A percentile compares a stretch with the other conserved stretches of the same genome.
Conservation (phyloP, 1,140 invertebrate species). For the Drosophila saltans region DNA sequence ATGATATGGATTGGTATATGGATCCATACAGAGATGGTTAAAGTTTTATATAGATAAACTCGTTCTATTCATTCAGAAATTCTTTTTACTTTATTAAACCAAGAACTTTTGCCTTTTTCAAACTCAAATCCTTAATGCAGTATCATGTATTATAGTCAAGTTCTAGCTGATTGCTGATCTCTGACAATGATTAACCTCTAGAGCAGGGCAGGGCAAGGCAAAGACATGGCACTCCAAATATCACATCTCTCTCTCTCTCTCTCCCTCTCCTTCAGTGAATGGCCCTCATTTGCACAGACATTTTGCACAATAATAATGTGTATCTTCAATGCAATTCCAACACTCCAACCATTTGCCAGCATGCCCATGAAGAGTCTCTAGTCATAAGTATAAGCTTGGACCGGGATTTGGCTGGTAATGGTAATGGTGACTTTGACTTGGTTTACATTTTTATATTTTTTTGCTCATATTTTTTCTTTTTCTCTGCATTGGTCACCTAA, state of each 20-base stretch:
- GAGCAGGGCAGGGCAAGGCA: neutral
- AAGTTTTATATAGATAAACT: too few species aligned
- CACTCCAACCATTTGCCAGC: conserved; percentile 35
- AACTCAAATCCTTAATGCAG: too few species aligned
- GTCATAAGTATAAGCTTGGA: conserved; percentile 42
- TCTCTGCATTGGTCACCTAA: conserved; percentile 57
- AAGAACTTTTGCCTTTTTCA: too few species aligned
- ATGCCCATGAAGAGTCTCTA: conserved; percentile 44
- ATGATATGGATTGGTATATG: too few species aligned
- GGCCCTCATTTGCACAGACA: conserved; percentile 16
- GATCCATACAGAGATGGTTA: too few species aligned
- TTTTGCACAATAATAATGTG: conserved; percentile 4
- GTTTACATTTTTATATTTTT: conserved; percentile 31
- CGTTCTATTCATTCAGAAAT: too few species aligned
- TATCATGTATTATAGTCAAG: too few species aligned
- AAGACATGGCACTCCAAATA: neutral
- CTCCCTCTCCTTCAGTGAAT: conserved; percentile 1
- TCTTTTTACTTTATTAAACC: too few species aligned
- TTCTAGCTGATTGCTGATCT: too few species aligned
- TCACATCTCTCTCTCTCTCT: neutral
- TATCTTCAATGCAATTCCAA: conserved; percentile 40
- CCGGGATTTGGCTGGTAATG: conserved; percentile 25
- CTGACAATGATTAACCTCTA: neutral
- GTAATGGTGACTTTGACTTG: conserved; percentile 73
- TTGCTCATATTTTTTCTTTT: neutral